These are phyloP conservation scores for Moxostoma hubbsi DNA, from an alignment of 2,797 vertebrate genomes.

Conservation along the genomic window DNA sequence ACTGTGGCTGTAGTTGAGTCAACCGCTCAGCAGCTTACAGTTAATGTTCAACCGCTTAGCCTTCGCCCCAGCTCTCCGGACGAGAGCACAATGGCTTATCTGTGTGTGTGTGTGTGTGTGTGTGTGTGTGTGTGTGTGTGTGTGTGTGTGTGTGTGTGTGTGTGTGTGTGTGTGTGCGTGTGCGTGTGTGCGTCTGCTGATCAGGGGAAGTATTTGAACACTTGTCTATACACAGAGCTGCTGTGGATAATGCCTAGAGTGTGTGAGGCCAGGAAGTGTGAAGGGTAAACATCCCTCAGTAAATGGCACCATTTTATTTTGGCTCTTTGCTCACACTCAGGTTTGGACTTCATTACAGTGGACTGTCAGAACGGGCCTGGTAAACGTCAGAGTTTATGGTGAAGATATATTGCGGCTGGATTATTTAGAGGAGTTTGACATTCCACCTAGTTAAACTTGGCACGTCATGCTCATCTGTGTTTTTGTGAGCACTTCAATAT, in stretches of 20 bases:
- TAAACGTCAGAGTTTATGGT: slow-evolving; percentile 5
- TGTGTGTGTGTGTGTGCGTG: not conserved
- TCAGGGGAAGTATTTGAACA: slow-evolving; percentile 75
- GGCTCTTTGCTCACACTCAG: slow-evolving; percentile 21
- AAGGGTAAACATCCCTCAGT: slow-evolving; percentile 51
- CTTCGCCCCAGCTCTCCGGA: slow-evolving; percentile 48
- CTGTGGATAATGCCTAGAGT: slow-evolving; percentile 51
- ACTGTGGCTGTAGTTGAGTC: slow-evolving; percentile 8
- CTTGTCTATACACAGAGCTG: slow-evolving; percentile 66
- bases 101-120: slow-evolving; percentile 26
- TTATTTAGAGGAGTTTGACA: slow-evolving; percentile 10
- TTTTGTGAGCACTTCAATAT: not conserved
- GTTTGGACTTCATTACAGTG: slow-evolving; percentile 8
- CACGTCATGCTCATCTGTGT: not conserved
- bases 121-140: slow-evolving; percentile 53
- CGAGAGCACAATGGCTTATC: slow-evolving; percentile 61
- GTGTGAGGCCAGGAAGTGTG: slow-evolving; percentile 58
- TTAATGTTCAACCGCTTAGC: slow-evolving; percentile 60
- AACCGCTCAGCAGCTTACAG: slow-evolving; percentile 31
- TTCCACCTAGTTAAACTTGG: slow-evolving; percentile 1
- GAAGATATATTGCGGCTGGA: slow-evolving; percentile 10
- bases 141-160: slow-evolving; percentile 34
- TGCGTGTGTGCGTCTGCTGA: slow-evolving; percentile 65
- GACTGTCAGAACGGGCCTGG: slow-evolving; percentile 22
- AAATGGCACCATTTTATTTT: slow-evolving; percentile 55